Conservation (phyloP, 2,888 invertebrate genomes). For the Diarsia rubi region DNA sequence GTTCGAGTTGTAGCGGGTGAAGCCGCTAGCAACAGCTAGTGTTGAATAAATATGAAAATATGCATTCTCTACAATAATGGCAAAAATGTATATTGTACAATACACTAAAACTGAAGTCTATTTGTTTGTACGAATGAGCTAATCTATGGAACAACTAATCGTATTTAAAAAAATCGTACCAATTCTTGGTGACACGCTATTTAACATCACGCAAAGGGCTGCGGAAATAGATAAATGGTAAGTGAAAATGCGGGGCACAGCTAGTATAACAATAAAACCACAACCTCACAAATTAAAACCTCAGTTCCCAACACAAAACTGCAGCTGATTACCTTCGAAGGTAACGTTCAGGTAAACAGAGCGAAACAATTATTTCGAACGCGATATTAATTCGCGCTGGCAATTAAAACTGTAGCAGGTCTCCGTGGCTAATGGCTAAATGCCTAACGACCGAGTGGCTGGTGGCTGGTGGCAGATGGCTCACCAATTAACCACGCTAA, state of each 20-base stretch:
- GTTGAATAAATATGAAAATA: no score
- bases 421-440: constrained; percentile 53
- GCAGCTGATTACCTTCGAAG: constrained; percentile 42
- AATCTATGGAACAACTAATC: background rate
- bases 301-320: constrained; percentile 24
- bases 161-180: background rate
- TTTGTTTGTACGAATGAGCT: background rate
- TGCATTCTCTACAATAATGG: background rate
- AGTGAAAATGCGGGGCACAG: background rate
- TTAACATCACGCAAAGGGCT: background rate
- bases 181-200: background rate
- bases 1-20: no score
- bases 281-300: background rate
- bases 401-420: constrained; percentile 65
- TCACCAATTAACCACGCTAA: constrained; percentile 60
- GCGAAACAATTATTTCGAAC: constrained; percentile 63
- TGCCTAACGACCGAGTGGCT: constrained; percentile 57
- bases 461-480: constrained; percentile 48
- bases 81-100: background rate
- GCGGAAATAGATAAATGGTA: background rate
- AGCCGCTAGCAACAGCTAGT: no score
- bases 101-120: background rate
- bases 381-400: constrained; percentile 59
- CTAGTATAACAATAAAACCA: background rate
- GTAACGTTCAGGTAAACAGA: constrained; percentile 57